phyloP scores from a whole-genome alignment of 2,113 vertebrate genomes.

The Parotia lawesii region DNA sequence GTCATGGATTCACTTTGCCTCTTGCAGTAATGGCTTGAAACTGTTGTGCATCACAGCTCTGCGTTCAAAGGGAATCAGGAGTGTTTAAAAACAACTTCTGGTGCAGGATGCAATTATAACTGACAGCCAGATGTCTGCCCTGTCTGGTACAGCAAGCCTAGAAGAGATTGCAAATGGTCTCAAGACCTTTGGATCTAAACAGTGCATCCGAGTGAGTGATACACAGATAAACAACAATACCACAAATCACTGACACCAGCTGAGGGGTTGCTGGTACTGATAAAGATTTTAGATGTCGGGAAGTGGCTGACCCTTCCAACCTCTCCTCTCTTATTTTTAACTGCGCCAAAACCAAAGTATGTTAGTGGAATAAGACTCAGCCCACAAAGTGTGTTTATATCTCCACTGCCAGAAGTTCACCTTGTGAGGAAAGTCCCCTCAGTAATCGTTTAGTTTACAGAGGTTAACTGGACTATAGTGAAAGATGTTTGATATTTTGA shows the following conservation, averaged over 20 bases:
- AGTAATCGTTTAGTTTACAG: slow-evolving; percentile 3
- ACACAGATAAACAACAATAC: slow-evolving; percentile 65
- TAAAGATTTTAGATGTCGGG: slow-evolving; percentile 67
- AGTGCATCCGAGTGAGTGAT: slow-evolving; percentile 53
- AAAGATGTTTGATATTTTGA: neutral
- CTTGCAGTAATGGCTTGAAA: slow-evolving; percentile 69
- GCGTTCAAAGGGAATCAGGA: slow-evolving; percentile 71
- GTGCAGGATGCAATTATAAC: slow-evolving; percentile 81
- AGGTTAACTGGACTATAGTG: neutral
- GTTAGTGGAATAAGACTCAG: slow-evolving; percentile 19
- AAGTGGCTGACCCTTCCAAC: neutral
- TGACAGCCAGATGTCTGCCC: slow-evolving; percentile 78
- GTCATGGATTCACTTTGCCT: slow-evolving; percentile 56
- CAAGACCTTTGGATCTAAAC: slow-evolving; percentile 69
- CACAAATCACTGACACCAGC: slow-evolving; percentile 63
- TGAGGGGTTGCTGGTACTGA: neutral
- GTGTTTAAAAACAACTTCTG: slow-evolving; percentile 80
- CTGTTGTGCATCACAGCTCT: slow-evolving; percentile 68
- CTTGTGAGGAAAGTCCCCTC: neutral
- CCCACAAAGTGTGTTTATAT: slow-evolving; percentile 43
- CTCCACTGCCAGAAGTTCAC: slow-evolving; percentile 36
- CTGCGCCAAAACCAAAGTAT: slow-evolving; percentile 22
- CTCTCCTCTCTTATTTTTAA: neutral
- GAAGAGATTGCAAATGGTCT: slow-evolving; percentile 74
- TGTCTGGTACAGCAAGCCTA: slow-evolving; percentile 70